These are phyloP conservation scores for Recurvirostra avosetta DNA, from an alignment of 2,113 vertebrate genomes.

Conservation along the genomic window DNA sequence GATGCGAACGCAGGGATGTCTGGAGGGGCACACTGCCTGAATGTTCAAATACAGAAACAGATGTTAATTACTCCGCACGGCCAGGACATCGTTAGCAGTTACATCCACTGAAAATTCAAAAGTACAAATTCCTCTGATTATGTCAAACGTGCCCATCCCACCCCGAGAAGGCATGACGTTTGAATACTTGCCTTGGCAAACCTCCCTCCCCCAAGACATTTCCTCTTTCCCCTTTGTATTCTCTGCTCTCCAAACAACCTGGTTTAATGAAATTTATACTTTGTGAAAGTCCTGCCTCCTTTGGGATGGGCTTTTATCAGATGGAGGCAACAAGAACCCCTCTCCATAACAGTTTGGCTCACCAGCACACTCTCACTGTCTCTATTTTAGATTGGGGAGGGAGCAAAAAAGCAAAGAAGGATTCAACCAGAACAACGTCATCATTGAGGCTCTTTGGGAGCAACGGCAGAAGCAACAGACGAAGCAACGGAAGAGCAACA, in stretches of 20 bases:
- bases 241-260: background rate
- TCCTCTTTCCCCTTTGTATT: background rate
- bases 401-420: background rate
- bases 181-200: background rate
- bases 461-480: fast-evolving
- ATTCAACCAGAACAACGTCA: background rate
- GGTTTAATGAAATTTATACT: background rate
- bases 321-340: background rate
- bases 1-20: background rate
- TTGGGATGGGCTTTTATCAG: background rate
- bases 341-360: background rate
- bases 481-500: background rate
- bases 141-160: background rate
- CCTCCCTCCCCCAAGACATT: background rate
- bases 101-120: background rate
- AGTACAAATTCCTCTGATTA: background rate
- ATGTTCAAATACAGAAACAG: conserved; percentile 38
- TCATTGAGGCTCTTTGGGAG: background rate
- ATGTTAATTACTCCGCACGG: background rate
- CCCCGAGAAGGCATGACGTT: background rate
- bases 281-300: background rate
- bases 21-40: background rate
- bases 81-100: background rate
- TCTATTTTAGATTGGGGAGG: background rate
- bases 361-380: background rate